Evolutionary conservation across 2,888 invertebrate species (phyloP).

Genomic region (Macrosiphum euphorbiae): DNA sequence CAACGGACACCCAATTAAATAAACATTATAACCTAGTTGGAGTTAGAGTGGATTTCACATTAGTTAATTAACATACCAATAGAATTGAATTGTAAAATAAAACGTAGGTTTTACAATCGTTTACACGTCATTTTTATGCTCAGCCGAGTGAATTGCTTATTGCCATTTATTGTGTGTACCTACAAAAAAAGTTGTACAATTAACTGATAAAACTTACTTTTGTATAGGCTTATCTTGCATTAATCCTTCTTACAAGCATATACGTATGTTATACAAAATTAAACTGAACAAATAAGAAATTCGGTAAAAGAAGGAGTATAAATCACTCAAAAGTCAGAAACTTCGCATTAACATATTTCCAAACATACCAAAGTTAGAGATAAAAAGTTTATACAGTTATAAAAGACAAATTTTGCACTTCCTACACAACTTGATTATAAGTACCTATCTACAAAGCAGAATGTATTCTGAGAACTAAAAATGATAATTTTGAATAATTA

Average conservation of each 20-base stretch:
- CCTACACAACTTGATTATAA: slow-evolving; percentile 17
- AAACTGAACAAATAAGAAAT: background rate
- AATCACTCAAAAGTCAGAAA: background rate
- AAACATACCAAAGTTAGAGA: background rate
- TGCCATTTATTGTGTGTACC: background rate
- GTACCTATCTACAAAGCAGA: background rate
- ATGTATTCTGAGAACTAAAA: background rate
- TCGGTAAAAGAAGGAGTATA: background rate
- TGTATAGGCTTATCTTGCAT: background rate
- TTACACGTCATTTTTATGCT: no score
- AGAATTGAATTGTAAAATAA: no score
- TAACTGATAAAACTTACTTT: background rate
- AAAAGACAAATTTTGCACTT: slow-evolving; percentile 26
- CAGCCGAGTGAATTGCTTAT: background rate
- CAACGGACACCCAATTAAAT: no score
- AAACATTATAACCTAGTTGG: no score
- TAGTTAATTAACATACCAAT: no score
- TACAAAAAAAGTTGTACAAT: background rate
- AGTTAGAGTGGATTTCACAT: no score
- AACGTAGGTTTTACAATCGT: no score
- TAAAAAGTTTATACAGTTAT: slow-evolving; percentile 16
- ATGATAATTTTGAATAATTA: slow-evolving; percentile 36
- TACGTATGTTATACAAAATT: background rate
- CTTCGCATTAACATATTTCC: slow-evolving; percentile 39
- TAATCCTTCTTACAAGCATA: background rate